These are phyloP conservation scores for Calameuta filiformis DNA, from an alignment of 2,888 invertebrate genomes.

Conservation along the genomic window DNA sequence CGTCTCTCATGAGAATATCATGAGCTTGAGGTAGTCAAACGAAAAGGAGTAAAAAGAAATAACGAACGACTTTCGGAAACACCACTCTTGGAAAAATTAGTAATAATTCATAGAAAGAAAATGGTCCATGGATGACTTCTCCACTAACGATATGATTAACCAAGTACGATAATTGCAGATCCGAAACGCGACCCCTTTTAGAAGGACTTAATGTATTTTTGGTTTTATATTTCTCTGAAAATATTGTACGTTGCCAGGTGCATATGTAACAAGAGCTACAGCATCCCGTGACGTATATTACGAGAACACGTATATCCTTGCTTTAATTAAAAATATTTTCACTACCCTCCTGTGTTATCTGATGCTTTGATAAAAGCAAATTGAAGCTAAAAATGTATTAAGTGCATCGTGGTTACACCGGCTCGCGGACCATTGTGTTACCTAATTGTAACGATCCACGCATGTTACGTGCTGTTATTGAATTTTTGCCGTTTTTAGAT, in stretches of 20 bases:
- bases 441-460: neutral
- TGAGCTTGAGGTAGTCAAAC: neutral
- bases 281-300: neutral
- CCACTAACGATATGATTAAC: neutral
- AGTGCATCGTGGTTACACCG: neutral
- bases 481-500: neutral
- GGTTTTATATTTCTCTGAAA: neutral
- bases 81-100: neutral
- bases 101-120: neutral
- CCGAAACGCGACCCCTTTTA: neutral
- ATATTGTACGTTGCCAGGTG: neutral
- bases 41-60: neutral
- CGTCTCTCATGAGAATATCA: neutral
- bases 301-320: neutral
- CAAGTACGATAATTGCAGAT: neutral
- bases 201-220: neutral
- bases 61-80: neutral
- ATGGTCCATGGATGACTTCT: neutral
- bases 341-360: neutral
- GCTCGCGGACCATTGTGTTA: neutral
- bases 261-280: neutral
- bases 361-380: neutral
- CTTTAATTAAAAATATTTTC: neutral
- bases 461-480: neutral
- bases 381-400: neutral